A percentile compares a stretch with the other conserved stretches of the same genome.
phyloP scores from a whole-genome alignment of 2,888 invertebrate species.

The Volucella zonaria region DNA sequence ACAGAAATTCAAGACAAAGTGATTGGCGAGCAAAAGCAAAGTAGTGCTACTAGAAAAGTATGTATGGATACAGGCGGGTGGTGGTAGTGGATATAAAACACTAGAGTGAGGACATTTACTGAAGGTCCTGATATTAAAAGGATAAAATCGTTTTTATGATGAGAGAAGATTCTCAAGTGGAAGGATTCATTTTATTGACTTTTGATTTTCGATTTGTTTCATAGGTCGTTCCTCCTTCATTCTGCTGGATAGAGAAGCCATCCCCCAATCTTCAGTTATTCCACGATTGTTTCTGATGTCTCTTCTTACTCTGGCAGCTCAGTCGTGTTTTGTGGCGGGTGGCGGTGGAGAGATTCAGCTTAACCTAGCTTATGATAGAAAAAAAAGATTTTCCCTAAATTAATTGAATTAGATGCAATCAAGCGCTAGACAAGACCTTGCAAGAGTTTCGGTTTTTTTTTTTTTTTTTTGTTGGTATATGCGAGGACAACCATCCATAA shows the following conservation, averaged over 20 bases:
- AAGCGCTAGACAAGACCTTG: conserved; percentile 41
- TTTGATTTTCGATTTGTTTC: conserved; percentile 68
- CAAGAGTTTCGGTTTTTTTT: neutral
- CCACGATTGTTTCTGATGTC: no score
- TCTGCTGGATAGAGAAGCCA: neutral
- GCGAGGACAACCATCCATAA: neutral
- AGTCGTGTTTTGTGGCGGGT: neutral
- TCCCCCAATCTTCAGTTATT: neutral
- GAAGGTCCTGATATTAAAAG: conserved; percentile 65
- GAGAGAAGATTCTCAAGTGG: conserved; percentile 69
- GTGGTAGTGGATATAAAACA: neutral
- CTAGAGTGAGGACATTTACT: conserved; percentile 6
- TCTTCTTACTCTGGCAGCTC: no score
- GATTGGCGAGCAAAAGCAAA: conserved; percentile 54
- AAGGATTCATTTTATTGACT: conserved; percentile 70
- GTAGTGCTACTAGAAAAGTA: no score
- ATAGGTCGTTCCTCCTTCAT: conserved; percentile 22
- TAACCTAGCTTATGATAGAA: conserved; percentile 22
- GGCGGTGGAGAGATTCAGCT: neutral
- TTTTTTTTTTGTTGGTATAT: neutral
- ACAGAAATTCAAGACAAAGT: conserved; percentile 55
- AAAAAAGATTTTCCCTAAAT: conserved; percentile 52
- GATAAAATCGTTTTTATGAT: conserved; percentile 71
- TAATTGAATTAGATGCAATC: conserved; percentile 68
- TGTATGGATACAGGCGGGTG: neutral